phyloP scores from a whole-genome alignment of 1,140 invertebrate genomes.

The Stegodyphus dumicola region DNA sequence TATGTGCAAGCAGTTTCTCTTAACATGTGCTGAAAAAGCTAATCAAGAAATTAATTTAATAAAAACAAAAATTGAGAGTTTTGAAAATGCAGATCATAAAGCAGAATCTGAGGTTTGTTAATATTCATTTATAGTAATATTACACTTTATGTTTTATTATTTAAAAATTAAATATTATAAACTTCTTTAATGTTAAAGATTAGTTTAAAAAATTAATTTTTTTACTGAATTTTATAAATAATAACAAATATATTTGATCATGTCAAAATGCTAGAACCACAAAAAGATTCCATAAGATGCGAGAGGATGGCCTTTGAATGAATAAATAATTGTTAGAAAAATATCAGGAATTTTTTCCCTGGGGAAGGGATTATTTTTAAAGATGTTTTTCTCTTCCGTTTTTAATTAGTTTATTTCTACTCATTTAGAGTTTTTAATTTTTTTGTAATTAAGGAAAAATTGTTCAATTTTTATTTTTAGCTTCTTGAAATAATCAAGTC shows the following conservation, averaged over 20 bases:
- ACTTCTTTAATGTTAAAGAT: background rate
- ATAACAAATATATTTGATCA: background rate
- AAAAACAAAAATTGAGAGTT: slow-evolving; percentile 9
- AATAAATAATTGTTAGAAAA: background rate
- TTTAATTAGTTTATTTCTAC: background rate
- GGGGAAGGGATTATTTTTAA: too few species aligned
- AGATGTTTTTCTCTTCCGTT: background rate
- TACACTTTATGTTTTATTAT: background rate
- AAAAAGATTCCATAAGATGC: background rate
- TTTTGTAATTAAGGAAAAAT: background rate
- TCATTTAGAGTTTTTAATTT: background rate
- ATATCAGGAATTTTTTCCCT: too few species aligned
- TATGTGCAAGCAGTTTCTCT: slow-evolving; percentile 4
- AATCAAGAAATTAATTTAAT: background rate
- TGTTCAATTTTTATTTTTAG: background rate
- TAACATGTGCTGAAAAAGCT: background rate
- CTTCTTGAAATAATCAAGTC: background rate
- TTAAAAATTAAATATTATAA: background rate
- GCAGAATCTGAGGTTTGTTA: background rate
- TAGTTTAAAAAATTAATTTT: too few species aligned
- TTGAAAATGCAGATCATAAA: background rate
- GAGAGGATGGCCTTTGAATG: background rate
- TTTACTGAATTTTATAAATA: too few species aligned
- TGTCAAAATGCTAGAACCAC: background rate
- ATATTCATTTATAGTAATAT: background rate